Evolutionary conservation across 2,888 invertebrate species (phyloP).

Genomic region (Amiota mariae): DNA sequence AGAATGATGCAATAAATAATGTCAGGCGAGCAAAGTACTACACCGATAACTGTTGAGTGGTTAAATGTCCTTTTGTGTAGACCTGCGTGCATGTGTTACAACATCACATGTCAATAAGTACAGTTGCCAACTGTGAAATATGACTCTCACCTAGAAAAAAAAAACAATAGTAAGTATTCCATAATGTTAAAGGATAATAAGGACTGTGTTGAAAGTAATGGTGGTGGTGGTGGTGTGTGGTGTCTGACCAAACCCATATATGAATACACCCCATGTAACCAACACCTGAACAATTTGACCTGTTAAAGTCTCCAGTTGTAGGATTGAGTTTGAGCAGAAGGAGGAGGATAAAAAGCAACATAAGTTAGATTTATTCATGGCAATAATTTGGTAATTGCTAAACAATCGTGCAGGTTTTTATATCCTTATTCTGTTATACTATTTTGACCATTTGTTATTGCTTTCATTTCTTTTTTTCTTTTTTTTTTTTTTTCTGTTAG

Average conservation of each 20-base stretch:
- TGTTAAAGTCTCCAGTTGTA: constrained; percentile 37
- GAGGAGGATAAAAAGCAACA: not conserved
- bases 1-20: constrained; percentile 52
- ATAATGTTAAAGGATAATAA: too few species aligned
- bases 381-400: constrained; percentile 66
- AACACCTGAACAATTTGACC: constrained; percentile 63
- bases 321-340: too few species aligned
- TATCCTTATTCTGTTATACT: constrained; percentile 26
- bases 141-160: constrained; percentile 34
- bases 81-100: constrained; percentile 22
- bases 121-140: constrained; percentile 59
- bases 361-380: constrained; percentile 51
- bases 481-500: too few species aligned
- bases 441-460: constrained; percentile 48
- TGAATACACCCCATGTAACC: not conserved
- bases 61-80: constrained; percentile 41
- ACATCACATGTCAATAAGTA: constrained; percentile 40
- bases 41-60: not conserved
- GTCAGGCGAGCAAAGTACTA: constrained; percentile 47
- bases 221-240: not conserved
- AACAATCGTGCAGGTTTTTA: constrained; percentile 52
- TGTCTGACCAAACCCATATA: constrained; percentile 4
- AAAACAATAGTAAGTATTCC: not conserved
- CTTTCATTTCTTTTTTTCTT: too few species aligned
- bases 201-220: not conserved